Base-by-base conservation (phyloP, 2,888 invertebrate species). In the Dicyrtoma fusca region DNA sequence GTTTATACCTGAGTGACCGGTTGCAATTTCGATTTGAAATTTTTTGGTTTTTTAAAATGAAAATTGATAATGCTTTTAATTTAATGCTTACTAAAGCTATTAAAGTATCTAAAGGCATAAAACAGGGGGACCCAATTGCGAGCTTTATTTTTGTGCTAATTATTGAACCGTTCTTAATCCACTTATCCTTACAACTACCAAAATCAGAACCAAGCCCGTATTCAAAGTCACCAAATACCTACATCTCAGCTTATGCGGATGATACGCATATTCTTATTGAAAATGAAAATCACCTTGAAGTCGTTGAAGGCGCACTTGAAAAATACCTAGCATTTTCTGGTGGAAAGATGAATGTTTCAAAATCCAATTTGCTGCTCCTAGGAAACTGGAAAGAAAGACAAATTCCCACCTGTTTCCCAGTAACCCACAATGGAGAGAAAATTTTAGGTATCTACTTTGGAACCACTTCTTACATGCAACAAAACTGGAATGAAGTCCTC, bases 361-460 rank as follows among this genome's bases (percentile, higher is more conserved):
- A 57, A 23, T 57, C 25, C 2, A 19, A 23, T 14, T 14, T 26
- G 4, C 21, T 23, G 1, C 25, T 57, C 1, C 11, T 57, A 14
- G 21, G 57, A 11, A 14, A 8, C 1, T 57, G 57, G 57, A 21
- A 57, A 25, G 11, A 1, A 1, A 10, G 13, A 14, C 25, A 14
- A 14, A 23, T 26, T 3, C 23, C 21, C 1, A 57, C 26, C 14
- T 14, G 23, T 11, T 57, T 25, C 14, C 64, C 64, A 13, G 47
- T 64, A 14, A 23, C 10, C 1, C 1, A 6, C 1, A n/a, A 45
- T 17, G 64, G 64, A 19, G 25, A 19, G 1, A 45, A 49, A 49
- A 49, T 64, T n/a, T 49, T 64, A 13, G 64, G 64, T 47, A 64
- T 64, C 11, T n/a, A 49, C 49, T 64, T 49, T 23, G 47, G 64